Conservation (phyloP, 2,797 vertebrate species). For the Diplodus puntazzo region DNA sequence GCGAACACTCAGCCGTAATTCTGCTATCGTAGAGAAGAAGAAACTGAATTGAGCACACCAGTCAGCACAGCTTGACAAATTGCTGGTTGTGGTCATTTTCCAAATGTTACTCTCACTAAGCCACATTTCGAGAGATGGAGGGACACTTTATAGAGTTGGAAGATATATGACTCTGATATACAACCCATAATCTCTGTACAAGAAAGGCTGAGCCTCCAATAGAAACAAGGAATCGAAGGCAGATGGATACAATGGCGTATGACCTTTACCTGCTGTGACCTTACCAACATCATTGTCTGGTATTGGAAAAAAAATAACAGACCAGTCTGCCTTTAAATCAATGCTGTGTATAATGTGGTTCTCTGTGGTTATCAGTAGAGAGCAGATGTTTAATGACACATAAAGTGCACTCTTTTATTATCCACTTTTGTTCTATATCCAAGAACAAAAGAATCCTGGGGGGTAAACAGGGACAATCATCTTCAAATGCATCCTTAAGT, state of each 20-base stretch:
- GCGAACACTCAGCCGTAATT: slow-evolving; percentile 83
- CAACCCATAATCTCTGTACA: slow-evolving; percentile 53
- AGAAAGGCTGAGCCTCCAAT: slow-evolving; percentile 44
- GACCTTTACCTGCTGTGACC: slow-evolving; percentile 60
- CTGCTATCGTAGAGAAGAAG: slow-evolving; percentile 76
- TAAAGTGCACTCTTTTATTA: slow-evolving; percentile 37
- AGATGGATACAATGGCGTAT: slow-evolving; percentile 37
- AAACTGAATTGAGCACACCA: slow-evolving; percentile 76
- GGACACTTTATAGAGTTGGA: slow-evolving; percentile 55
- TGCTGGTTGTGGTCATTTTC: slow-evolving; percentile 78
- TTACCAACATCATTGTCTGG: slow-evolving; percentile 42
- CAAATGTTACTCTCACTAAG: slow-evolving; percentile 71
- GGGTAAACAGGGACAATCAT: slow-evolving; percentile 26
- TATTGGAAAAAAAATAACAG: slow-evolving; percentile 48
- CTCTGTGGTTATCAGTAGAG: slow-evolving; percentile 32
- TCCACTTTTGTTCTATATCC: slow-evolving; percentile 13
- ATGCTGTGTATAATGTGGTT: slow-evolving; percentile 36
- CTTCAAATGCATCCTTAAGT: slow-evolving; percentile 10
- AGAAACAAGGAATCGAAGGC: slow-evolving; percentile 44
- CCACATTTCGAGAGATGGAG: slow-evolving; percentile 55
- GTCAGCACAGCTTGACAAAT: slow-evolving; percentile 76
- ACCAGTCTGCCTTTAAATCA: slow-evolving; percentile 41
- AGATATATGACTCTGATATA: slow-evolving; percentile 67
- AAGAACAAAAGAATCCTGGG: slow-evolving; percentile 29
- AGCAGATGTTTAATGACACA: slow-evolving; percentile 51